Evolutionary conservation across 2,113 vertebrate genomes (phyloP), one percentile per base, ranked within the genome.

Genomic region (Corythoichthys haematopterus): DNA sequence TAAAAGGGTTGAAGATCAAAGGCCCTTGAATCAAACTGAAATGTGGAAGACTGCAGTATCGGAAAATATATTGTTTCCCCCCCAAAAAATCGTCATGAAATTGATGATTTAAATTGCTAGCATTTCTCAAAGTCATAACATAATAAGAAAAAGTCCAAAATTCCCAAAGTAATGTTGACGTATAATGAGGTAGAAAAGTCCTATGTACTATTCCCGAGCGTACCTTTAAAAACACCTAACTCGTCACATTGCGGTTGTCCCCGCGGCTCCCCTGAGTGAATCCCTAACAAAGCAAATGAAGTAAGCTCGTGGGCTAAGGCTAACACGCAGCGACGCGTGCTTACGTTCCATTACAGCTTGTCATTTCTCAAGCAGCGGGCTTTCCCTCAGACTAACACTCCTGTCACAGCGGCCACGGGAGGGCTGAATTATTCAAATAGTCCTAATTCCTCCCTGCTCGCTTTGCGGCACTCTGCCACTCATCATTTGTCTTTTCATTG

Each of bases 401-500:
- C 94, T 98, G 95, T 97, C 95, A 97, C 90, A 78, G 91, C 91
- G 93, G 91, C 95, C 87, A 92, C 90, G 78, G 95, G 94, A 57
- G 94, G 94, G 93, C 94, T 96, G 95, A 98, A 97, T 98, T 97
- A 98, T 98, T 97, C 95, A 98, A 94, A 96, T 96, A 95, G 93
- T 94, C 93, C 93, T 52, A 96, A 96, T 98, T 94, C 94, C 93
- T 86, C 79, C 93, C 89, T 90, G 91, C 89, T 93, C 92, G 70
- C 91, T 92, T 84, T 78, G 82, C 84, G 83, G 61, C 84, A 75
- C 85, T 84, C 82, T 87, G 89, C 85, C 89, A 94, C 91, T 95
- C 94, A 94, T 95, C 95, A 96, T 98, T 96, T 96, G 94, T 97
- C 94, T 95, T 95, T 92, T 94, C 87, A 91, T 92, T 89, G 76